phyloP scores from a whole-genome alignment of 2,797 vertebrate genomes.

The Centroberyx gerrardi region DNA sequence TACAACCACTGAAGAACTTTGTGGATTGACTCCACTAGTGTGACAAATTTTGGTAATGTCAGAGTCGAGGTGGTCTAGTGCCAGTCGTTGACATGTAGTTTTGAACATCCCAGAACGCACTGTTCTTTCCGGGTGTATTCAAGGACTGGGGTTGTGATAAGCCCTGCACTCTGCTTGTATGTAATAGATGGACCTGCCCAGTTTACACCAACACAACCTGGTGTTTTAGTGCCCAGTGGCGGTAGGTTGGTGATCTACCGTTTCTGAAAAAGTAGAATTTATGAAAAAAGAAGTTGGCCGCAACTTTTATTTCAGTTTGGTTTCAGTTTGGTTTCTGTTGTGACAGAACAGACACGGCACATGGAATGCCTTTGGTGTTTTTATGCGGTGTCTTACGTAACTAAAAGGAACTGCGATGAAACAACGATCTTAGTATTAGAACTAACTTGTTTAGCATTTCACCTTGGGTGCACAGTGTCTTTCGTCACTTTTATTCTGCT shows the following conservation, averaged over 20 bases:
- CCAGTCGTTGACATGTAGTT: constrained; percentile 17
- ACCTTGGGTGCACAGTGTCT: background rate
- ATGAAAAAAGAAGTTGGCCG: background rate
- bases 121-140: constrained; percentile 37
- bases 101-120: constrained; percentile 25
- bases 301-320: background rate
- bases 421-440: background rate
- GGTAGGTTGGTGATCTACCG: background rate
- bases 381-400: background rate
- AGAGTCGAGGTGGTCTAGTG: constrained; percentile 1
- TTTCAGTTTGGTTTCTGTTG: background rate
- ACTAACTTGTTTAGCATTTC: background rate
- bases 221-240: background rate
- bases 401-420: background rate
- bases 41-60: background rate
- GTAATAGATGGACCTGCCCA: background rate
- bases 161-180: background rate
- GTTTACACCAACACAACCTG: constrained; percentile 11
- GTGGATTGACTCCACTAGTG: constrained; percentile 8
- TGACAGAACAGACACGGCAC: background rate
- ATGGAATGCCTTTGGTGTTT: too few species aligned
- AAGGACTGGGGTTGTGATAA: constrained; percentile 48
- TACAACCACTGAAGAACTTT: constrained; percentile 24
- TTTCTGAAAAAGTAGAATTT: background rate
- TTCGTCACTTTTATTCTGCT: background rate